Evolutionary conservation across 2,113 vertebrate species (phyloP), one percentile per base, ranked within the genome.

Genomic region (Grammomys dolichurus): DNA sequence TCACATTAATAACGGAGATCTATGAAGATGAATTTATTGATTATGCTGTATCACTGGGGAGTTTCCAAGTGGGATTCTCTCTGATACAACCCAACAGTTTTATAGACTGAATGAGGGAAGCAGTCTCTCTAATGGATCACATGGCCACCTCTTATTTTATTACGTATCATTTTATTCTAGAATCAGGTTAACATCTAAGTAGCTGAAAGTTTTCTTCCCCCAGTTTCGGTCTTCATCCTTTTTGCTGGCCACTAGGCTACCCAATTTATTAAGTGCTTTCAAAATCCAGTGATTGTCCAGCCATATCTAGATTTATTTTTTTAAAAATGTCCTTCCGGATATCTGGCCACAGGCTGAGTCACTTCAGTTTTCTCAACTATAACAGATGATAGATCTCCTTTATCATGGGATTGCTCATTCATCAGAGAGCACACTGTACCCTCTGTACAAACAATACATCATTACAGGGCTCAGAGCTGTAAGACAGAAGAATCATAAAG

Each of bases 321-420:
- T 46, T 11, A 12, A 94, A 80, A 60, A 40, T 86, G 46, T 87
- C 46, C 51, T 94, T 89, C 46, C 94, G 69, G 92, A 76, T 28
- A 89, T 90, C 63, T 76, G 69, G 86, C 94, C 92, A 93, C 60
- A 72, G 95, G 96, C 97, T 65, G 87, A 90, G 93, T 93, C 77
- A 75, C 78, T 95, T 93, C 88, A 89, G 90, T 78, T 36, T 93
- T 94, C 91, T 95, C 75, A 72, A 31, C 69, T 86, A 31, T 90
- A 89, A 88, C n/a, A 58, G 93, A 91, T 95, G 96, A 96, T 82
- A 60, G 80, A 90, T 93, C 89, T 92, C 60, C 73, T 91, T 95
- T 80, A 69, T 91, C 1, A 31, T 4, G 48, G 82, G 89, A 22
- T 51, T 46, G 58, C 73, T 95, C 91, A 96, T 95, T 89, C 91